phyloP scores from a whole-genome alignment of 2,888 invertebrate genomes.

The Cerastis leucographa region DNA sequence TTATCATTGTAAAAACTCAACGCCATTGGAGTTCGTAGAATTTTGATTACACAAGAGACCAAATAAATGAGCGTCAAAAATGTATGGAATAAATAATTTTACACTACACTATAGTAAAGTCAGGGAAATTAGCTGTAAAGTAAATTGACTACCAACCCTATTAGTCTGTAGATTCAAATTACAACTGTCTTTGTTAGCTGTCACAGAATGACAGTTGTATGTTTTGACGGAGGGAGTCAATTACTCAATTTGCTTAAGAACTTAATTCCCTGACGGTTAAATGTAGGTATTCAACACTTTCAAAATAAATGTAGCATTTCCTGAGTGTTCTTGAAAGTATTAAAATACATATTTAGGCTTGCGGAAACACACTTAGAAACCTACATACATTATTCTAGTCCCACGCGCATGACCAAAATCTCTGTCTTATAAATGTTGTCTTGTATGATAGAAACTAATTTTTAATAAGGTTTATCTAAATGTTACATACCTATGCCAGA shows the following conservation, averaged over 20 bases:
- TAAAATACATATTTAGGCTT: neutral
- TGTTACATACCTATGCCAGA: neutral
- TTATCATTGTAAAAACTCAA: slow-evolving; percentile 15
- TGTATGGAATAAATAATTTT: slow-evolving; percentile 40
- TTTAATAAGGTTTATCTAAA: neutral
- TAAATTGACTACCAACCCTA: neutral
- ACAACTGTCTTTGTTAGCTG: neutral
- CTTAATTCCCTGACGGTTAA: neutral
- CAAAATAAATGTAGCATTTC: neutral
- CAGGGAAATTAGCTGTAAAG: neutral
- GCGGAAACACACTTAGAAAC: neutral
- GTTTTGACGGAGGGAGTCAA: neutral
- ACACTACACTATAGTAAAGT: neutral
- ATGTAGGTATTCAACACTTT: neutral
- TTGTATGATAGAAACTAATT: slow-evolving; percentile 34
- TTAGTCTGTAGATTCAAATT: neutral
- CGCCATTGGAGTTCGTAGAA: neutral
- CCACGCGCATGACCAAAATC: slow-evolving; percentile 30
- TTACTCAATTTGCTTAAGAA: neutral
- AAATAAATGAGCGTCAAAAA: slow-evolving; percentile 34
- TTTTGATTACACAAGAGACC: slow-evolving; percentile 45
- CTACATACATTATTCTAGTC: neutral
- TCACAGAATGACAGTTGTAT: neutral
- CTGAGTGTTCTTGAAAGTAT: neutral
- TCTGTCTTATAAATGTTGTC: slow-evolving; percentile 25